A percentile compares a stretch with the other conserved stretches of the same genome.
phyloP scores from a whole-genome alignment of 2,113 vertebrate genomes.

The Arothron firmamentum region DNA sequence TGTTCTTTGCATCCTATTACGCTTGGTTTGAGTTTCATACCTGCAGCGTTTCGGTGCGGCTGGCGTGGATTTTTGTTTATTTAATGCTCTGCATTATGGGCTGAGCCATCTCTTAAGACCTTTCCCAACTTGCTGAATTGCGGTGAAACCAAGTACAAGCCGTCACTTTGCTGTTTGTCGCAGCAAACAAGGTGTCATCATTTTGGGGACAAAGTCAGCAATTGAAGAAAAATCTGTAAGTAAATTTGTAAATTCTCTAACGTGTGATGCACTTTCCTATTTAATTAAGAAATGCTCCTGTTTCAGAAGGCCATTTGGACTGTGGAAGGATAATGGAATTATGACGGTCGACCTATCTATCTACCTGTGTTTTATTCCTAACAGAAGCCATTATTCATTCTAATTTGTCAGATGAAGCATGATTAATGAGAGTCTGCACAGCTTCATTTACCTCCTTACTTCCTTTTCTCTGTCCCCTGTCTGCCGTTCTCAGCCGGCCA shows the following conservation, averaged over 20 bases:
- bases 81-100: constrained; percentile 19
- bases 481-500: constrained; percentile 2
- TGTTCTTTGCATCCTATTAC: constrained; percentile 1
- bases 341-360: constrained; percentile 10
- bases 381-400: constrained; percentile 65
- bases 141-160: constrained; percentile 37
- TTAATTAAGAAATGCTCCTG: constrained; percentile 30
- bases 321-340: constrained; percentile 21
- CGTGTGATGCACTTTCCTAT: constrained; percentile 23
- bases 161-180: constrained; percentile 18
- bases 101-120: constrained; percentile 26
- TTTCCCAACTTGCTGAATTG: constrained; percentile 23
- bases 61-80: constrained; percentile 8
- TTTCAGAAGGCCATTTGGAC: constrained; percentile 18
- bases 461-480: constrained; percentile 15
- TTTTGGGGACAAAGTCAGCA: too few species aligned
- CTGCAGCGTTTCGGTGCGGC: constrained; percentile 1
- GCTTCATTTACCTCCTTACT: constrained; percentile 35
- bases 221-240: too few species aligned
- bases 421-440: constrained; percentile 65
- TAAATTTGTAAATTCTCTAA: constrained; percentile 21
- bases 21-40: constrained; percentile 8
- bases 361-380: constrained; percentile 47
- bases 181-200: too few species aligned
- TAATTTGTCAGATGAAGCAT: constrained; percentile 66